These are phyloP conservation scores for Scartelaos histophorus DNA, from an alignment of 2,113 vertebrate species.

Conservation along the genomic window DNA sequence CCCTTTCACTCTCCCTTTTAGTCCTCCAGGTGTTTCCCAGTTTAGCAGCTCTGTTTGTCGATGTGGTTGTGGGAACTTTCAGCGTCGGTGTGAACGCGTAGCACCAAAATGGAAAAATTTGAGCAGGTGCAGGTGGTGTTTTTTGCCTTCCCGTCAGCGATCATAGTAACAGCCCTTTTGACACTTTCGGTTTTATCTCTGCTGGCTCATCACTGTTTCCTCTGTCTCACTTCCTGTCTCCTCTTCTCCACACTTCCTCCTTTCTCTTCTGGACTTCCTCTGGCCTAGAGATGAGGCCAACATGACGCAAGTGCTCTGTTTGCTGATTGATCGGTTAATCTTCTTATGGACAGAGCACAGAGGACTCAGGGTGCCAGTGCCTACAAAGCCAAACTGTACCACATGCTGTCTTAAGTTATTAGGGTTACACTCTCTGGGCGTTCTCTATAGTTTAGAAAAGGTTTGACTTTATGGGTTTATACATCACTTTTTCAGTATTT, in stretches of 20 bases:
- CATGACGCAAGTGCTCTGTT: constrained; percentile 64
- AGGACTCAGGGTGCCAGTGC: constrained; percentile 18
- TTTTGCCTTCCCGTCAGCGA: background rate
- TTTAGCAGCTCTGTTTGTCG: too few species aligned
- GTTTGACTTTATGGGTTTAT: background rate
- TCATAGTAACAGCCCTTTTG: background rate
- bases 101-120: background rate
- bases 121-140: background rate
- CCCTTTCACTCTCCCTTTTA: too few species aligned
- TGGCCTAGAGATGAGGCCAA: constrained; percentile 43
- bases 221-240: constrained; percentile 17
- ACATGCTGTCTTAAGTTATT: constrained; percentile 24
- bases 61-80: background rate
- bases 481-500: too few species aligned
- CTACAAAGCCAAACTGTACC: constrained; percentile 11
- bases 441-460: background rate
- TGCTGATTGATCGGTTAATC: constrained; percentile 75
- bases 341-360: constrained; percentile 64
- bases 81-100: background rate
- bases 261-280: constrained; percentile 36
- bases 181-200: background rate
- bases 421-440: constrained; percentile 39
- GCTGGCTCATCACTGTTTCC: constrained; percentile 8
- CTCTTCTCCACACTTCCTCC: constrained; percentile 31
- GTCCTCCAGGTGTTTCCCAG: too few species aligned